Evolutionary conservation across 1,140 invertebrate genomes (phyloP), one percentile per base, ranked within the genome.

Genomic region (Drosophila punjabiensis): DNA sequence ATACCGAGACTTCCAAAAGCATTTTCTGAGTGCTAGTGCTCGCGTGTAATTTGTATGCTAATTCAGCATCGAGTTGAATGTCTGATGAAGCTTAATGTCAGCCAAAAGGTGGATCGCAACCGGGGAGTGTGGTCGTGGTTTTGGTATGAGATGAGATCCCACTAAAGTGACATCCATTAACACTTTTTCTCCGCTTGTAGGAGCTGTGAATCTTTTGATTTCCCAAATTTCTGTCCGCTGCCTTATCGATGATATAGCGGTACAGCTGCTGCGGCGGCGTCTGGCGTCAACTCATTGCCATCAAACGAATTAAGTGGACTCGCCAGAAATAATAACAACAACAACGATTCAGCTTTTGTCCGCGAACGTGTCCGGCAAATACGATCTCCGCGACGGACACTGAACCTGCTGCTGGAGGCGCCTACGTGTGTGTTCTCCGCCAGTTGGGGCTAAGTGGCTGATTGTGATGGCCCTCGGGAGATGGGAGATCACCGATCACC

Each of bases 121-220:
- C 48, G 11, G 30, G 35, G 16, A 35, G 13, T 24, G 18, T 13
- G 20, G 16, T 20, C 39, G 50, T 10, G 58, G 32, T 39, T 37
- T 24, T 16, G 50, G 39, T 55, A 28, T 50, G 13, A 13, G 18
- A 43, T 45, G 55, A 39, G 55, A 33, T 55, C 64, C 68, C 50
- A 71, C 81, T 81, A 89, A 89, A 89, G 85, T 88, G 85, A 88
- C 85, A 88, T 79, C 79, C 85, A 88, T 88, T 88, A 88, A 88
- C 85, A 88, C 85, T 89, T 81, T 89, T 81, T 66, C 71, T 65
- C 24, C 30, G 63, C 35, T 64, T 37, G 50, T 78, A 47, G 68
- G 52, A 88, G 73, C 84, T 89, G 85, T 88, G 84, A 88, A 84
- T 71, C 78, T 75, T 89, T 81, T 81, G 81, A 89, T 89, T 88